Evolutionary conservation across 2,113 vertebrate genomes (phyloP).

Genomic region (Himantopus leucocephalus): DNA sequence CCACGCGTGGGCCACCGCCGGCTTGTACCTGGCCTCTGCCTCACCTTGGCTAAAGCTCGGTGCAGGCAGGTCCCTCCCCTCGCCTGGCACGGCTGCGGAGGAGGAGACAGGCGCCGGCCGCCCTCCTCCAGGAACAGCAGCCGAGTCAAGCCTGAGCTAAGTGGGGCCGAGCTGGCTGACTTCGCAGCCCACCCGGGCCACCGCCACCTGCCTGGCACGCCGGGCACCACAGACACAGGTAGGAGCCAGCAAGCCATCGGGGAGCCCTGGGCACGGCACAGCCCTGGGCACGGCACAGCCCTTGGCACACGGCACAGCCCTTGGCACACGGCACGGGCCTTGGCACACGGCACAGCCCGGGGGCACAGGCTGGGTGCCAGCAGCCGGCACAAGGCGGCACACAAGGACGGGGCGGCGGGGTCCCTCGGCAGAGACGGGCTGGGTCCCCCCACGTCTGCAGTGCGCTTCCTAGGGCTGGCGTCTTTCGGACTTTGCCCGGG

Average conservation of each 20-base stretch:
- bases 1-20: background rate
- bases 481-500: background rate
- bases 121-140: slow-evolving; percentile 55
- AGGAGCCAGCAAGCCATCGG: background rate
- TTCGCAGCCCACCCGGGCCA: background rate
- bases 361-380: background rate
- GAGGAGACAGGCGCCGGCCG: slow-evolving; percentile 53
- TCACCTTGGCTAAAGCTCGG: slow-evolving; percentile 29
- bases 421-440: background rate
- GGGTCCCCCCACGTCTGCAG: background rate
- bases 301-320: background rate
- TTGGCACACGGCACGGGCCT: too few species aligned
- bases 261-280: background rate
- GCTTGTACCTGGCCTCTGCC: slow-evolving; percentile 20
- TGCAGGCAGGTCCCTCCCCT: slow-evolving; percentile 42
- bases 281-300: background rate
- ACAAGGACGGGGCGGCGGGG: background rate
- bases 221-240: background rate
- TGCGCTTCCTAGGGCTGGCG: accelerated
- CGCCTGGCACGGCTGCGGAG: slow-evolving; percentile 58
- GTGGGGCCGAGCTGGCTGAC: background rate
- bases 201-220: background rate
- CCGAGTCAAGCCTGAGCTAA: background rate
- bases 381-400: background rate
- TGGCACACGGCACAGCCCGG: background rate